Conservation (phyloP, 2,113 vertebrate genomes). For the Ophiodon elongatus region DNA sequence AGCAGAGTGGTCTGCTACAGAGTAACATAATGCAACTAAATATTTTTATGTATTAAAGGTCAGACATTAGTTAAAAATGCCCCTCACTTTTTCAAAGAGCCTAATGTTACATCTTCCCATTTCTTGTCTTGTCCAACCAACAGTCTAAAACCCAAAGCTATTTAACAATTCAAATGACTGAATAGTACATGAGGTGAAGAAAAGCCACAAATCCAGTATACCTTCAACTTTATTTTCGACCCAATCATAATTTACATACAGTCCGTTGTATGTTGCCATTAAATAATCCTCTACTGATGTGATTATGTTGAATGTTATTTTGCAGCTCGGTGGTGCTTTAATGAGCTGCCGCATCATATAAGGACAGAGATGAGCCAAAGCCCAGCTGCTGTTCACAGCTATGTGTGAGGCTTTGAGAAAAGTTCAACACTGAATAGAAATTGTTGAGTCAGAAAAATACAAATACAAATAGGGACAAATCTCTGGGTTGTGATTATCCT, state of each 20-base stretch:
- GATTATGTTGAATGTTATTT: no score
- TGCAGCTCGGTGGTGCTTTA: no score
- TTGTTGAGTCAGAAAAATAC: conserved; percentile 62
- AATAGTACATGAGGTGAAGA: not conserved
- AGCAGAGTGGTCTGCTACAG: not conserved
- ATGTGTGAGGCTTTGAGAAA: conserved; percentile 43
- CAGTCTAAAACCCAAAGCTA: not conserved
- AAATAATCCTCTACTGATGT: no score
- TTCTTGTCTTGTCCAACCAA: not conserved
- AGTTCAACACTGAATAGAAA: conserved; percentile 45
- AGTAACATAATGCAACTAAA: not conserved
- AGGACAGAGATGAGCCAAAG: conserved; percentile 7
- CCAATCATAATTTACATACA: not conserved
- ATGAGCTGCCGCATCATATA: conserved; percentile 18
- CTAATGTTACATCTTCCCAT: not conserved
- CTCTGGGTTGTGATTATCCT: conserved; percentile 64
- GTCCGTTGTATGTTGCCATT: not conserved
- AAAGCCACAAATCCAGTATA: not conserved
- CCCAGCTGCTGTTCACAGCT: conserved; percentile 35
- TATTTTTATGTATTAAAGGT: conserved; percentile 24
- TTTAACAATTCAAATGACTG: not conserved
- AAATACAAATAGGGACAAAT: conserved; percentile 62
- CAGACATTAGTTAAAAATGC: conserved; percentile 12
- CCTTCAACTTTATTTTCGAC: not conserved
- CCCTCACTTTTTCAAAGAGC: no score